These are phyloP conservation scores for Chiloscyllium punctatum DNA, from an alignment of 2,797 vertebrate species.

Conservation along the genomic window DNA sequence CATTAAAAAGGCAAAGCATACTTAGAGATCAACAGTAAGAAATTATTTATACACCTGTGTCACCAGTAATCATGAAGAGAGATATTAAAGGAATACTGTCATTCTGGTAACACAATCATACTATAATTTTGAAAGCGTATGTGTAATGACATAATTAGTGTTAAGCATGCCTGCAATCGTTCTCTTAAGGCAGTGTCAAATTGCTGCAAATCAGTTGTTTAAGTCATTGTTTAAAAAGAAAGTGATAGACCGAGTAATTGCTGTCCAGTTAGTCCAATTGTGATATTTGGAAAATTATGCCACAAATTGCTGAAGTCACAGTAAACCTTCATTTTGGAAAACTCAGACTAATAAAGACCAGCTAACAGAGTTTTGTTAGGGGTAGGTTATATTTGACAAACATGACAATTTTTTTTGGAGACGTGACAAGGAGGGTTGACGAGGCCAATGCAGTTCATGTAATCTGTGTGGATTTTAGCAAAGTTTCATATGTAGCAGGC, in stretches of 20 bases:
- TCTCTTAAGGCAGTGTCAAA: neutral
- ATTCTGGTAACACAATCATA: constrained; percentile 3
- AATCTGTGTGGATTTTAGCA: neutral
- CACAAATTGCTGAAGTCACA: neutral
- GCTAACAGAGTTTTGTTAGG: neutral
- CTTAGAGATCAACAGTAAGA: neutral
- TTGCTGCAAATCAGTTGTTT: neutral
- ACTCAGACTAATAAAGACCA: neutral
- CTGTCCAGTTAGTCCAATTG: neutral
- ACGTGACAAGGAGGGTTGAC: neutral
- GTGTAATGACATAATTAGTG: constrained; percentile 18
- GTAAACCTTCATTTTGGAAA: neutral
- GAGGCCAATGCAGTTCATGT: neutral
- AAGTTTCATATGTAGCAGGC: neutral
- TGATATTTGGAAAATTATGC: neutral
- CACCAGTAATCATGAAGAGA: neutral
- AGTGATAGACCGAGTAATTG: neutral
- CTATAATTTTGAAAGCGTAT: constrained; percentile 19
- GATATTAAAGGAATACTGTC: constrained; percentile 1
- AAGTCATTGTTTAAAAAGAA: neutral
- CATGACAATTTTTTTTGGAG: neutral
- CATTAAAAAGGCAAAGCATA: neutral
- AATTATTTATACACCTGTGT: constrained; percentile 34
- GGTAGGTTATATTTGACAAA: neutral
- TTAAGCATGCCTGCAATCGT: neutral